Percentiles rank a stretch among this genome's conserved stretches.
These are phyloP conservation scores for Galerucella pusilla DNA, from an alignment of 2,888 invertebrate species.

Conservation along the genomic window DNA sequence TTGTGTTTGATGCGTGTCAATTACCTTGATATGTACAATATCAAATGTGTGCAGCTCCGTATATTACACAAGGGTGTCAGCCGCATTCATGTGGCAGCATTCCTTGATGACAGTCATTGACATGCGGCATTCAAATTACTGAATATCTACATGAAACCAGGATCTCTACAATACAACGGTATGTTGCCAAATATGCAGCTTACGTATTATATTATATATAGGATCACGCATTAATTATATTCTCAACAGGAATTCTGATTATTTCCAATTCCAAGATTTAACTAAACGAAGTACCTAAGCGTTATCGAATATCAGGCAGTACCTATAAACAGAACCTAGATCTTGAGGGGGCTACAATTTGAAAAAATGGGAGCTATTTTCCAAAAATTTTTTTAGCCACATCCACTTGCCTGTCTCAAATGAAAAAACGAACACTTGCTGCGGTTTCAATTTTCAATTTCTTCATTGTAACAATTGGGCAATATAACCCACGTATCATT, in stretches of 20 bases:
- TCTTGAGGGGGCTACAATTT: no score
- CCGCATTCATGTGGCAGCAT: slow-evolving; percentile 36
- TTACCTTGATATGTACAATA: slow-evolving; percentile 3
- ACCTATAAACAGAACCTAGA: no score
- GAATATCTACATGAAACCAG: slow-evolving; percentile 32
- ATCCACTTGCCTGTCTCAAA: no score
- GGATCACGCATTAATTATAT: slow-evolving; percentile 19
- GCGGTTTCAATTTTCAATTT: no score
- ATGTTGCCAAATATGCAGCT: slow-evolving; percentile 31
- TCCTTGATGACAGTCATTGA: slow-evolving; percentile 41
- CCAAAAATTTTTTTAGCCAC: no score
- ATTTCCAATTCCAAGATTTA: slow-evolving; percentile 11
- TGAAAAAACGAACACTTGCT: no score
- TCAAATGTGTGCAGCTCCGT: slow-evolving; percentile 1
- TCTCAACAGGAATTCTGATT: slow-evolving; percentile 13
- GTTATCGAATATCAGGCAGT: not conserved
- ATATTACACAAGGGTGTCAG: slow-evolving; percentile 28
- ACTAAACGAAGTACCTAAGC: not conserved
- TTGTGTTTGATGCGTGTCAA: not conserved
- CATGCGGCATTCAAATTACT: slow-evolving; percentile 45
- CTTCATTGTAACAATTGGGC: no score
- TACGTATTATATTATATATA: slow-evolving; percentile 16
- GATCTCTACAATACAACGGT: slow-evolving; percentile 30
- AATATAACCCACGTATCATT: no score
- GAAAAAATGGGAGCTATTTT: no score